These are phyloP conservation scores for Dromas ardeola DNA, from an alignment of 2,113 vertebrate species.

Conservation along the genomic window DNA sequence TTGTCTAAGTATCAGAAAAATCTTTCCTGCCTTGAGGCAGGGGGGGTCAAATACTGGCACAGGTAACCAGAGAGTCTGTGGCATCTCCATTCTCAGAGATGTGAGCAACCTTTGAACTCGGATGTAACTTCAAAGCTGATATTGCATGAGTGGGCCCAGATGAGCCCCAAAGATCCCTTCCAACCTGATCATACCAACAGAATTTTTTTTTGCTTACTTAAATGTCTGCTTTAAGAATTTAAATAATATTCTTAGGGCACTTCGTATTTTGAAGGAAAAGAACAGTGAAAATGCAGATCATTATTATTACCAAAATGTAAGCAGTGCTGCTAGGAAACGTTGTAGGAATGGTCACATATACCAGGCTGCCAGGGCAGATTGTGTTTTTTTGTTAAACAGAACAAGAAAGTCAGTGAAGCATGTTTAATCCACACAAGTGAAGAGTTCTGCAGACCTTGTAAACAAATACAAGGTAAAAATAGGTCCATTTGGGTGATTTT, in stretches of 20 bases:
- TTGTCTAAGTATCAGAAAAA: background rate
- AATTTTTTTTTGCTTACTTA: background rate
- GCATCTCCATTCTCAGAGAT: background rate
- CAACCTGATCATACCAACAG: background rate
- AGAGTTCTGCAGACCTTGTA: background rate
- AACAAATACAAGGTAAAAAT: background rate
- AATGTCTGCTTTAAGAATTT: background rate
- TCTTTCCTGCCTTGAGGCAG: background rate
- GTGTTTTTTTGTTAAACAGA: background rate
- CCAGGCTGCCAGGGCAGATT: background rate
- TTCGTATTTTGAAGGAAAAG: background rate
- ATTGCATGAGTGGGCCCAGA: background rate
- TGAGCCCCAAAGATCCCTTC: background rate
- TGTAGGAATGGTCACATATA: background rate
- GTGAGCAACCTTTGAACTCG: accelerated
- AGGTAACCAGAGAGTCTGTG: background rate
- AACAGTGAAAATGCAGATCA: background rate
- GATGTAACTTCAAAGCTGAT: background rate
- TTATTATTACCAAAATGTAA: background rate
- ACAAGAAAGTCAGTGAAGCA: background rate
- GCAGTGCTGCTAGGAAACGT: background rate
- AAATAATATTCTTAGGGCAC: background rate
- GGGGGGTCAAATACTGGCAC: background rate
- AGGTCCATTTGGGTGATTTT: background rate
- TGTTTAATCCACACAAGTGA: background rate